These are phyloP conservation scores for Chrysemys picta DNA, from an alignment of 2,113 vertebrate species.

Conservation along the genomic window DNA sequence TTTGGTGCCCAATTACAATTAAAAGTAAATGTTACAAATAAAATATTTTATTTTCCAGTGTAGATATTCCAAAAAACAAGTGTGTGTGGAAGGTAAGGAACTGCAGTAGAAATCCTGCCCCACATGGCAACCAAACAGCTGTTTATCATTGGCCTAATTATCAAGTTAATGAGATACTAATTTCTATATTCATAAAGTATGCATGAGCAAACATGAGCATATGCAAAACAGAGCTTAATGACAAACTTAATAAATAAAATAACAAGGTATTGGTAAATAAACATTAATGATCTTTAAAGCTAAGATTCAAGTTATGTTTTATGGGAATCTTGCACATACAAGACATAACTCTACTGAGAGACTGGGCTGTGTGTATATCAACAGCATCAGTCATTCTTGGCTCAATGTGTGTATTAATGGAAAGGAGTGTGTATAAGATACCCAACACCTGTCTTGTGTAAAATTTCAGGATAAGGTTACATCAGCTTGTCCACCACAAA, in stretches of 20 bases:
- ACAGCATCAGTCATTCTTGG: background rate
- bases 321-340: slow-evolving; percentile 6
- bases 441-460: background rate
- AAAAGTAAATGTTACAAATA: slow-evolving; percentile 48
- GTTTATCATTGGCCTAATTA: slow-evolving; percentile 94
- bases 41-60: slow-evolving; percentile 25
- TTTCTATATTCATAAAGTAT: slow-evolving; percentile 90
- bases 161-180: slow-evolving; percentile 94
- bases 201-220: slow-evolving; percentile 84
- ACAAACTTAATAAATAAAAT: slow-evolving; percentile 90
- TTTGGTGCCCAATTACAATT: slow-evolving; percentile 61
- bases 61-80: slow-evolving; percentile 49
- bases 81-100: slow-evolving; percentile 79
- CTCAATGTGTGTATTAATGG: background rate
- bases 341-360: background rate
- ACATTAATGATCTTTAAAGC: slow-evolving; percentile 76
- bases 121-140: slow-evolving; percentile 86
- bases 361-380: background rate
- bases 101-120: slow-evolving; percentile 76
- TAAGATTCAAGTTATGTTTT: slow-evolving; percentile 31
- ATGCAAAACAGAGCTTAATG: slow-evolving; percentile 85
- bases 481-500: background rate
- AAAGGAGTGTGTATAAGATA: slow-evolving; percentile 19
- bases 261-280: slow-evolving; percentile 83
- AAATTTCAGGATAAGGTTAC: slow-evolving; percentile 6